These are phyloP conservation scores for Chymomyza fuscimana DNA, from an alignment of 2,888 invertebrate species.

Conservation along the genomic window DNA sequence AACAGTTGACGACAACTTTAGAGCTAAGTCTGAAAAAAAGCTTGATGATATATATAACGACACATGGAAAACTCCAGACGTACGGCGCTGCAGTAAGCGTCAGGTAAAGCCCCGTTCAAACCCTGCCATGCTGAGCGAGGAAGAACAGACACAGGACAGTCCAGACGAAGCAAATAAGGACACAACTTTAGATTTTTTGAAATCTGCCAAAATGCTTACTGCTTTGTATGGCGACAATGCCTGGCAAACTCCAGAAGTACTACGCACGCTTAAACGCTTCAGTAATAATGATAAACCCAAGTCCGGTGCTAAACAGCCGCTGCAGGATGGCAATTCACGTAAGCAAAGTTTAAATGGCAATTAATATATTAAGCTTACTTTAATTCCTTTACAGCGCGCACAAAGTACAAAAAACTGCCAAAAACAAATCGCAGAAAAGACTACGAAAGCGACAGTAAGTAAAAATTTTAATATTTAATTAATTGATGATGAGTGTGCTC, in stretches of 20 bases:
- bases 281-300: conserved; percentile 44
- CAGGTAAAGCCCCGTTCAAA: neutral
- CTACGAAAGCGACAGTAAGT: conserved; percentile 3
- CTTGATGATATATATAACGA: conserved; percentile 26
- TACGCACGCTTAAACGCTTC: conserved; percentile 70
- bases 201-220: conserved; percentile 70
- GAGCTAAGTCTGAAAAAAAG: neutral
- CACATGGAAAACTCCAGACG: conserved; percentile 78
- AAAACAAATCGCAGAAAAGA: neutral
- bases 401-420: neutral
- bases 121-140: neutral
- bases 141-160: conserved; percentile 23
- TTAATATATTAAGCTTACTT: too few relatives aligned
- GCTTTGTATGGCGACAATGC: conserved; percentile 74
- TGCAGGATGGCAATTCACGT: neutral
- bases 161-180: conserved; percentile 21
- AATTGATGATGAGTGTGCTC: too few relatives aligned
- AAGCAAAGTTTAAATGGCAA: neutral
- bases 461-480: neutral
- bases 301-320: neutral
- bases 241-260: conserved; percentile 78
- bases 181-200: conserved; percentile 51
- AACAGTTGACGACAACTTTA: neutral
- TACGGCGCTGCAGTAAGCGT: conserved; percentile 50
- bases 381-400: neutral